phyloP scores from a whole-genome alignment of 1,140 invertebrate species.

The Bombus breviceps region DNA sequence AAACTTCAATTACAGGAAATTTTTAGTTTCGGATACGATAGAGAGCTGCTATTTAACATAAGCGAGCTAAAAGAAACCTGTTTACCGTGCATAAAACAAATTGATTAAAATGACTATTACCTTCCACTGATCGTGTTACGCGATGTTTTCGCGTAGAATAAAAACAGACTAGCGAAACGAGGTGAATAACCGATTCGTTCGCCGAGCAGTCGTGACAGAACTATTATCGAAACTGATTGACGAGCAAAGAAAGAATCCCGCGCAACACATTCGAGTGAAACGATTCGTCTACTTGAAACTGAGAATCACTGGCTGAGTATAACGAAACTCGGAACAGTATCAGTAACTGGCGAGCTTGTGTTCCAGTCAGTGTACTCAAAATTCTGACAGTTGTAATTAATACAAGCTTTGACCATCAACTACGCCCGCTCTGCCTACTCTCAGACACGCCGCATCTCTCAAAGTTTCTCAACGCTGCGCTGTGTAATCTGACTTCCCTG shows the following conservation, averaged over 20 bases:
- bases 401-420: conserved; percentile 78
- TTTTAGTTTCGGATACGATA: not conserved
- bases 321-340: conserved; percentile 52
- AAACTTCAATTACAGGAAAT: conserved; percentile 21
- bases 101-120: not conserved
- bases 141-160: no score
- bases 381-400: conserved; percentile 75
- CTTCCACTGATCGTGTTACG: no score
- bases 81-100: not conserved
- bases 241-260: not conserved
- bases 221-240: not conserved
- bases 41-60: not conserved
- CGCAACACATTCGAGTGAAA: no score
- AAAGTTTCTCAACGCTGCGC: conserved; percentile 63
- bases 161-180: not conserved
- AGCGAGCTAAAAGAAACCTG: not conserved
- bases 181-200: not conserved
- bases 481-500: conserved; percentile 33
- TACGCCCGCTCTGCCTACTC: conserved; percentile 51
- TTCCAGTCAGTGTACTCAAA: conserved; percentile 56
- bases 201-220: not conserved
- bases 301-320: conserved; percentile 35
- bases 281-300: not conserved
- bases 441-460: conserved; percentile 66
- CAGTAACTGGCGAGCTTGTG: conserved; percentile 55